phyloP scores from a whole-genome alignment of 2,888 invertebrate genomes.

The Eilema caniola region DNA sequence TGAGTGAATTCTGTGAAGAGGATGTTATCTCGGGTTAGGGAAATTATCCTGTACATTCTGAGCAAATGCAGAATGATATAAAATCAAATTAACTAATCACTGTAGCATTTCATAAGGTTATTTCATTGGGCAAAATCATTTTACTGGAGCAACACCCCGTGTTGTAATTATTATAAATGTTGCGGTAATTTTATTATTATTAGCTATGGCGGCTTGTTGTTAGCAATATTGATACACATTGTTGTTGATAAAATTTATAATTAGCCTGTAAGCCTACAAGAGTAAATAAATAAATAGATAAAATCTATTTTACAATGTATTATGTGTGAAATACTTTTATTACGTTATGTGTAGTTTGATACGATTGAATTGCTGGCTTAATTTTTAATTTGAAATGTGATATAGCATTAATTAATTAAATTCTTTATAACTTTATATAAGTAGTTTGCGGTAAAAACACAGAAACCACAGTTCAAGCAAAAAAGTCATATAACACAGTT shows the following conservation, averaged over 20 bases:
- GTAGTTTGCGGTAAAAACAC: neutral
- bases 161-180: neutral
- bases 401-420: too few species aligned
- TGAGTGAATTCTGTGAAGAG: constrained; percentile 13
- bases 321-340: neutral
- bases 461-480: neutral
- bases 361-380: neutral
- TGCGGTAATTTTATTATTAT: too few species aligned
- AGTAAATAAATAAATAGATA: too few species aligned
- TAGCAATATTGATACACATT: too few species aligned
- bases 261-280: too few species aligned
- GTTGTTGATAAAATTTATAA: too few species aligned
- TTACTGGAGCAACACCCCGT: neutral
- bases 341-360: neutral
- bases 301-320: neutral
- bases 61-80: constrained; percentile 7
- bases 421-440: neutral
- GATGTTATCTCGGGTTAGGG: constrained; percentile 11
- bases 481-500: neutral
- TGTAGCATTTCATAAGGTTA: constrained; percentile 13
- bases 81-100: constrained; percentile 20
- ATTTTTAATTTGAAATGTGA: neutral
- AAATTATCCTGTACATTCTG: constrained; percentile 9
- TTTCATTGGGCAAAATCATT: neutral
- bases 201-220: too few species aligned